A percentile compares a stretch with the other conserved stretches of the same genome.
phyloP scores from a whole-genome alignment of 2,797 vertebrate species.

The Mareca penelope region DNA sequence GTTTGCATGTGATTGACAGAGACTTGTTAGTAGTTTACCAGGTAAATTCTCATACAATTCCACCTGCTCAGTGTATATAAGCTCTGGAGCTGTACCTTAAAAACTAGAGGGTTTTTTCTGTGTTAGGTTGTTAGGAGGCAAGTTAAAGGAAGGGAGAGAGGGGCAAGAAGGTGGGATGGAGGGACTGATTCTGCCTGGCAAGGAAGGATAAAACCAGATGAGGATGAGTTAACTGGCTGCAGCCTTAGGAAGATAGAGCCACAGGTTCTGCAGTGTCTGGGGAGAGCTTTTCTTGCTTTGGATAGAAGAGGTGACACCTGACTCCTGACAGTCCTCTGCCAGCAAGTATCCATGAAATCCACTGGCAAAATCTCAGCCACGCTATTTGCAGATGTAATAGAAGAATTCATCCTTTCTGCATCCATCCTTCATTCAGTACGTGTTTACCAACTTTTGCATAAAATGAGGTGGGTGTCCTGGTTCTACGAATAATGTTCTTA shows the following conservation, averaged over 20 bases:
- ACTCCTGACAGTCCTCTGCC: neutral
- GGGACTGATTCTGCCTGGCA: neutral
- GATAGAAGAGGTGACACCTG: neutral
- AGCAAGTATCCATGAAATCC: neutral
- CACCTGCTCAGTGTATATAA: rapidly evolving
- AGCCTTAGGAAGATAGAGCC: rapidly evolving
- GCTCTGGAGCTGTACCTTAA: neutral
- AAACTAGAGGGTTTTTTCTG: neutral
- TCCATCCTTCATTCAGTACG: neutral
- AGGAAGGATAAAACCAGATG: neutral
- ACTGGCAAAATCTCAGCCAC: neutral
- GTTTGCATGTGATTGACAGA: neutral
- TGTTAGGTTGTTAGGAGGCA: neutral
- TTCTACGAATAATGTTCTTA: neutral
- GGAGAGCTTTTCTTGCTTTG: neutral
- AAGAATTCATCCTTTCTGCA: neutral
- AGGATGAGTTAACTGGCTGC: neutral
- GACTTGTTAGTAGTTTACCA: neutral
- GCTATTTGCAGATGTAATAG: neutral
- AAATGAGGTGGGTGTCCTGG: neutral
- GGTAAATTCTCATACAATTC: neutral
- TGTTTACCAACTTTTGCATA: neutral
- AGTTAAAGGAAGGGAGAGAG: neutral
- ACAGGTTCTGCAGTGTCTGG: neutral
- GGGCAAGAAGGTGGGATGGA: neutral